A percentile compares a stretch with the other conserved stretches of the same genome.
Conservation (phyloP, 2,113 vertebrate species). For the Monarcha castaneiventris region DNA sequence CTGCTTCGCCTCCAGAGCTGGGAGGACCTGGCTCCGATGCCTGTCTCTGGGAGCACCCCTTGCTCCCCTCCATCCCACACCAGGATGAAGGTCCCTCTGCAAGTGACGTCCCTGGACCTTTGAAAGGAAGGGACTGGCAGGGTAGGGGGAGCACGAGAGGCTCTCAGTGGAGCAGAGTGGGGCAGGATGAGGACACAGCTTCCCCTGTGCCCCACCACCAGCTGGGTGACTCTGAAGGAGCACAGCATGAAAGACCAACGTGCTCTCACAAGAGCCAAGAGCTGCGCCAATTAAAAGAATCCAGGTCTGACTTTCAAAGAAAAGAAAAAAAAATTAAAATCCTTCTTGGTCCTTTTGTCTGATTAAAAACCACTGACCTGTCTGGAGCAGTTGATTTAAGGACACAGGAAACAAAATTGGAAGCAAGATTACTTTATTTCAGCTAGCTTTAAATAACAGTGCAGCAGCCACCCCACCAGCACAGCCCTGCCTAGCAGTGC, state of each 20-base stretch:
- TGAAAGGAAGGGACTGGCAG: background rate
- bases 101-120: background rate
- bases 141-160: fast-evolving
- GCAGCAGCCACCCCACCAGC: background rate
- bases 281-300: background rate
- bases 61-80: fast-evolving
- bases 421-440: background rate
- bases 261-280: background rate
- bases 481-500: background rate
- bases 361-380: background rate
- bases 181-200: background rate
- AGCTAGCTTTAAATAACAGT: background rate
- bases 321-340: background rate
- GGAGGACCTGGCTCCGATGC: fast-evolving
- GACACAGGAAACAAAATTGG: background rate
- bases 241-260: fast-evolving
- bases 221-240: background rate
- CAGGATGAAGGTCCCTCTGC: background rate
- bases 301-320: background rate
- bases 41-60: background rate
- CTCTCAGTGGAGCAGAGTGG: background rate
- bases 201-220: background rate
- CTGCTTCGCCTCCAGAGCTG: background rate
- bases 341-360: background rate
- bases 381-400: background rate